Conservation (phyloP, 2,888 invertebrate genomes). For the Luffia ferchaultella region DNA sequence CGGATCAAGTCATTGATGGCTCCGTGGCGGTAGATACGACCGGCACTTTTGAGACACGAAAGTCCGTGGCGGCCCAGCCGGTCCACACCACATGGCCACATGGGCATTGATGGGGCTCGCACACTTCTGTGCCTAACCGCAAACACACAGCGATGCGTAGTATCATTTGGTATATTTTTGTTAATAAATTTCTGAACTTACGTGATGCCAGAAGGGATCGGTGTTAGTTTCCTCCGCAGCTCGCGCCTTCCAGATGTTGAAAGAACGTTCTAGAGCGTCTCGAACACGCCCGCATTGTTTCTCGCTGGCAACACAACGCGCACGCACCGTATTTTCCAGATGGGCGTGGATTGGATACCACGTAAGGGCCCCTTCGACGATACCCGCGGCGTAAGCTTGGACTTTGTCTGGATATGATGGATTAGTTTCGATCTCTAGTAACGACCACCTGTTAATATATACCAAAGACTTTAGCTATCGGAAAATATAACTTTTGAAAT, state of each 20-base stretch:
- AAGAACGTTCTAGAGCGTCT: conserved; percentile 70
- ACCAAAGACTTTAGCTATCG: no score
- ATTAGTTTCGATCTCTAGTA: conserved; percentile 81
- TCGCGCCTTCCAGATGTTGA: conserved; percentile 66
- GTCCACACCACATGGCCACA: no score
- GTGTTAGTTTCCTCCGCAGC: conserved; percentile 46
- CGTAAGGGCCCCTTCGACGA: conserved; percentile 83
- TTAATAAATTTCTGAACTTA: conserved; percentile 28
- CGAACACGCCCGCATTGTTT: conserved; percentile 72
- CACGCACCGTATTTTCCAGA: conserved; percentile 74
- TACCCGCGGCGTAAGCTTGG: conserved; percentile 88
- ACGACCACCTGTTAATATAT: conserved; percentile 77
- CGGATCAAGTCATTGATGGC: no score
- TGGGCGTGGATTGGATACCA: conserved; percentile 82
- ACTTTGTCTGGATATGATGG: conserved; percentile 76
- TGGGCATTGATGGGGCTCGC: no score
- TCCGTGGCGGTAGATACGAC: no score
- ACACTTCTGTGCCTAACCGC: no score
- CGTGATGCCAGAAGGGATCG: conserved; percentile 87
- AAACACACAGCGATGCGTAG: no score
- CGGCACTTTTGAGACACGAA: no score
- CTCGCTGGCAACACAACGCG: conserved; percentile 58
- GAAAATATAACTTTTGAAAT: no score
- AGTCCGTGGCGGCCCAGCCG: no score
- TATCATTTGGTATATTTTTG: no score